A percentile compares a stretch with the other conserved stretches of the same genome.
Evolutionary conservation across 2,797 vertebrate species (phyloP).

Genomic region (Urosaurus nigricauda): DNA sequence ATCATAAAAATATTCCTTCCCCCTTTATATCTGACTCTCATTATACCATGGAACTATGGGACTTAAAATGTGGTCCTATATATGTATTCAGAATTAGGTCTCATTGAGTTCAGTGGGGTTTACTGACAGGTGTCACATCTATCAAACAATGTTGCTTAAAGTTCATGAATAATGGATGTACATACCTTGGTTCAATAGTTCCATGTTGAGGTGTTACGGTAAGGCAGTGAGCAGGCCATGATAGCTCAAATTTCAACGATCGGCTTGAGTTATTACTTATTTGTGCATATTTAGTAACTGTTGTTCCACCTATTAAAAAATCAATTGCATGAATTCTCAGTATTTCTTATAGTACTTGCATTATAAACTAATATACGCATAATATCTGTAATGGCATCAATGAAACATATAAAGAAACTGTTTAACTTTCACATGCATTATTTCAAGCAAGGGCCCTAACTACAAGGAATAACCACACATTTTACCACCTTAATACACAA

Average conservation of each 20-base stretch:
- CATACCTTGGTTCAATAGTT: constrained; percentile 89
- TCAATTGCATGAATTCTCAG: neutral
- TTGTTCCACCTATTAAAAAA: constrained; percentile 79
- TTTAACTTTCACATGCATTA: neutral
- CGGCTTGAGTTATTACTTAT: constrained; percentile 85
- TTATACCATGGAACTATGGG: neutral
- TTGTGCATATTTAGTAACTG: constrained; percentile 83
- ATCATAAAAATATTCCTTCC: neutral
- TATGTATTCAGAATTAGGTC: neutral
- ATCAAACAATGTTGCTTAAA: neutral
- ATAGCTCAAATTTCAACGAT: constrained; percentile 91
- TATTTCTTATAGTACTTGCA: neutral
- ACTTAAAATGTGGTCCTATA: neutral
- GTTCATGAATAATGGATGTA: constrained; percentile 20
- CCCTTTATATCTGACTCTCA: neutral
- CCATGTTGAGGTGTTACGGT: constrained; percentile 95
- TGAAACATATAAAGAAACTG: neutral
- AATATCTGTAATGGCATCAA: neutral
- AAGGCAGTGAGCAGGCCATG: constrained; percentile 96
- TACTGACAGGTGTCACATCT: neutral
- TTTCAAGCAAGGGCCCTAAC: neutral
- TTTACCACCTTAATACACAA: too few relatives aligned
- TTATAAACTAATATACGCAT: neutral
- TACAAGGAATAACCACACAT: neutral
- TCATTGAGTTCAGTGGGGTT: neutral